phyloP scores from a whole-genome alignment of 1,140 invertebrate genomes.

The Dolichoris vasculosae region DNA sequence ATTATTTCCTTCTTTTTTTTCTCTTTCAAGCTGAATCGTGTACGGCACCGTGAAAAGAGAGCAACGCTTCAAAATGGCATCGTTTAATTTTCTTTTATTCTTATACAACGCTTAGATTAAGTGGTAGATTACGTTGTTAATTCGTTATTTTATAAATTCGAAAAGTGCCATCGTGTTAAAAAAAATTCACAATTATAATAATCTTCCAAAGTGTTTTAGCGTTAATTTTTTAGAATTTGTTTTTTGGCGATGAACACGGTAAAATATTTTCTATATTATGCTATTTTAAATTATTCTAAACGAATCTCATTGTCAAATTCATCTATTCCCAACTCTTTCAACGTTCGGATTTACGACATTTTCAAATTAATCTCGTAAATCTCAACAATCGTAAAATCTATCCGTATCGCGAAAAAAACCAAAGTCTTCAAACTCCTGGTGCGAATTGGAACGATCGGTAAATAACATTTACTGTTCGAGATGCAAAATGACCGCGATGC shows the following conservation, averaged over 20 bases:
- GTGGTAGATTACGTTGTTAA: slow-evolving; percentile 31
- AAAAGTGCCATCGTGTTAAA: too few species aligned
- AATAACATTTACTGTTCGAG: slow-evolving; percentile 8
- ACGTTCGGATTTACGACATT: background rate
- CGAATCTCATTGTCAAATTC: slow-evolving; percentile 18
- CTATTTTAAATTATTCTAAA: too few species aligned
- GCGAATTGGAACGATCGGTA: background rate
- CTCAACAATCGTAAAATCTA: background rate
- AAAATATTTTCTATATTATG: too few species aligned
- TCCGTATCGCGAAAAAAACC: background rate
- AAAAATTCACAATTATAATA: too few species aligned
- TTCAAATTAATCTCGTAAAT: slow-evolving; percentile 23
- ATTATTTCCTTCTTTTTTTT: background rate
- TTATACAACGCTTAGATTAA: background rate
- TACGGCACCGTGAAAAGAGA: too few species aligned
- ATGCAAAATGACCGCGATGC: slow-evolving; percentile 5
- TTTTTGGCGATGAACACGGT: too few species aligned
- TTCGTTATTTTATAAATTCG: background rate
- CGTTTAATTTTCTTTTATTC: background rate
- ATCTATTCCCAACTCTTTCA: slow-evolving; percentile 32
- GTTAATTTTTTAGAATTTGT: too few species aligned
- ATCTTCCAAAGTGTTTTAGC: too few species aligned
- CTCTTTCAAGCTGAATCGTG: background rate
- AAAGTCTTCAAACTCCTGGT: background rate
- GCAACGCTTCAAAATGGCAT: background rate